Percentiles rank a stretch among this genome's conserved stretches.
These are phyloP conservation scores for Chaetophractus vellerosus DNA, from an alignment of 2,797 vertebrate genomes.

Conservation along the genomic window DNA sequence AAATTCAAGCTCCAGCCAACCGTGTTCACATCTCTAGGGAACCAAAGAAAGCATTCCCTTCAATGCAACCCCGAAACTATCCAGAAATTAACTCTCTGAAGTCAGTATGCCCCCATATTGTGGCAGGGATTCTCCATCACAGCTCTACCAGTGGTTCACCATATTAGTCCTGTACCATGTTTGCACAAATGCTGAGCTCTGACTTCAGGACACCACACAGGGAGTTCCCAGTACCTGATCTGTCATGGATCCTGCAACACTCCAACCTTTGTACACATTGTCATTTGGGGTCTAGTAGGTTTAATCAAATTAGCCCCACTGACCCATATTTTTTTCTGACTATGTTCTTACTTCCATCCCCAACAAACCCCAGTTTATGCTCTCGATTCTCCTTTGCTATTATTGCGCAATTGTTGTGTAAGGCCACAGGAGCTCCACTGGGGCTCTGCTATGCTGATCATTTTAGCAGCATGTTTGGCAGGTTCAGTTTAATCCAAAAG, in stretches of 20 bases:
- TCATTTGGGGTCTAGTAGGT: not conserved
- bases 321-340: not conserved
- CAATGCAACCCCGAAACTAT: not conserved
- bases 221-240: not conserved
- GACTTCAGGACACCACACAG: not conserved
- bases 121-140: not conserved
- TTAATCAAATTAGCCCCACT: not conserved
- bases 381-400: not conserved
- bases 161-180: not conserved
- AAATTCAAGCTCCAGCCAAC: not conserved
- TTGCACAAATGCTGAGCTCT: not conserved
- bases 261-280: not conserved
- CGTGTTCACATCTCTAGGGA: not conserved
- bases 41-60: not conserved
- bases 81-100: slow-evolving; percentile 11
- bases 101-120: not conserved
- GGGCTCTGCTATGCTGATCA: not conserved
- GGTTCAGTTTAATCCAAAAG: not conserved
- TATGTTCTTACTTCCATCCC: not conserved
- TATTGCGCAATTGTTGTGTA: not conserved
- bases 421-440: not conserved
- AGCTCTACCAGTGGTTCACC: not conserved
- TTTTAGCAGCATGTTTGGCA: not conserved
- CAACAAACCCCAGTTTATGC: not conserved
- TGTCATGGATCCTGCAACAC: not conserved